Evolutionary conservation across 2,797 vertebrate species (phyloP).

Genomic region (Enteromius paludinosus): DNA sequence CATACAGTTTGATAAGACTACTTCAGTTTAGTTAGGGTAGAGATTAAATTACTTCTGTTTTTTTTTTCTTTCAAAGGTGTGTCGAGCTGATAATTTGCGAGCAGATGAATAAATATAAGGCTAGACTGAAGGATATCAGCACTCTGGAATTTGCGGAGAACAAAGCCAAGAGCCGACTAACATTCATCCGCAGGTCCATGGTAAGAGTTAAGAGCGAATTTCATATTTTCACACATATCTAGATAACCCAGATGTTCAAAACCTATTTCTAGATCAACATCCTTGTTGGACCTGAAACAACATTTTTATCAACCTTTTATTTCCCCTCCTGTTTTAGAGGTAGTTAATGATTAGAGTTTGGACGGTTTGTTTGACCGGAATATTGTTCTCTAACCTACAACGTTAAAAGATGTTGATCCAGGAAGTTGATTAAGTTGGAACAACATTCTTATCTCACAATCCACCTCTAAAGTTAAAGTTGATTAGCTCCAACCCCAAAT

Average conservation of each 20-base stretch:
- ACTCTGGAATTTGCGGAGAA: conserved; percentile 98
- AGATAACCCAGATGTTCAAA: conserved; percentile 5
- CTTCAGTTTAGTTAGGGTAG: neutral
- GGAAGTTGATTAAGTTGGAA: neutral
- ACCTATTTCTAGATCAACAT: neutral
- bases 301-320: neutral
- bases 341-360: conserved; percentile 7
- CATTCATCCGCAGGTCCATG: conserved; percentile 94
- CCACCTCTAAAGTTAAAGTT: neutral
- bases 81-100: conserved; percentile 94
- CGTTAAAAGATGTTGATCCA: neutral
- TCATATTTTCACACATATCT: neutral
- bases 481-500: neutral
- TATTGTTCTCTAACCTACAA: neutral
- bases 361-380: neutral
- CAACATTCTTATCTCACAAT: neutral
- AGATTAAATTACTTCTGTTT: neutral
- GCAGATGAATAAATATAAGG: conserved; percentile 98
- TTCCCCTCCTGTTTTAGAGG: neutral
- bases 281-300: conserved; percentile 2
- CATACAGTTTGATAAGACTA: neutral
- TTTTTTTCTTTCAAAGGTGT: conserved; percentile 77
- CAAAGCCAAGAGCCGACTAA: conserved; percentile 94
- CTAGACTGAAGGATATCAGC: conserved; percentile 95
- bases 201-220: conserved; percentile 75